Evolutionary conservation across 2,113 vertebrate species (phyloP), one percentile per base, ranked within the genome.

Genomic region (Australoheros scitulus): DNA sequence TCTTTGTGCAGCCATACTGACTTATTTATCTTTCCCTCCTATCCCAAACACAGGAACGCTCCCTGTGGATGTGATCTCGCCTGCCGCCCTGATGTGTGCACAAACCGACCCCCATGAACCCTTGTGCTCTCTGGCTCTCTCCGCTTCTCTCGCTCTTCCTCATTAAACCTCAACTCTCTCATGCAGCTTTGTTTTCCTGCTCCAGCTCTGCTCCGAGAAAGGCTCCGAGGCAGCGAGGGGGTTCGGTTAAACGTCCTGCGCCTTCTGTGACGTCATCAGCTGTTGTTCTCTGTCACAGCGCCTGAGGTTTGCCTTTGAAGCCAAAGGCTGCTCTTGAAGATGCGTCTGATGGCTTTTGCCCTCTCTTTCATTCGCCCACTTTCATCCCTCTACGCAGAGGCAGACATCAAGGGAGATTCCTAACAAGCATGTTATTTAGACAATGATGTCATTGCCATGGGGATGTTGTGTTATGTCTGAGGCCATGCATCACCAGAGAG

Each of bases 381-480:
- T 95, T 94, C 85, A 94, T 94, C 90, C 89, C 84, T 76, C 86
- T 84, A 85, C 74, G 61, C 79, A 91, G 79, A 79, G 56, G 43
- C 87, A 91, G 87, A 94, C 88, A 92, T 95, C 90, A 95, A 95
- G 90, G 88, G 82, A 94, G 93, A 94, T 93, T 93, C 90, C 89
- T 92, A 92, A 93, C 90, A 94, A 95, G 92, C 88, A 91, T 93
- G 91, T 93, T 90, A 94, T 95, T 95, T 94, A 88, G 88, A 89
- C 87, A 75, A 81, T 94, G 91, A 94, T 92, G 92, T 94, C 93
- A 95, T 89, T 83, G 88, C 85, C 85, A 75, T 79, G 83, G 88
- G 79, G 92, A 93, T 78, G 88, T 74, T 88, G 89, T 94, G 93
- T 94, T 94, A 92, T 94, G 93, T 94, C 92, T 94, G 90, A 90